A percentile compares a stretch with the other conserved stretches of the same genome.
Evolutionary conservation across 2,888 invertebrate species (phyloP).

Genomic region (Metopia argyrocephala): DNA sequence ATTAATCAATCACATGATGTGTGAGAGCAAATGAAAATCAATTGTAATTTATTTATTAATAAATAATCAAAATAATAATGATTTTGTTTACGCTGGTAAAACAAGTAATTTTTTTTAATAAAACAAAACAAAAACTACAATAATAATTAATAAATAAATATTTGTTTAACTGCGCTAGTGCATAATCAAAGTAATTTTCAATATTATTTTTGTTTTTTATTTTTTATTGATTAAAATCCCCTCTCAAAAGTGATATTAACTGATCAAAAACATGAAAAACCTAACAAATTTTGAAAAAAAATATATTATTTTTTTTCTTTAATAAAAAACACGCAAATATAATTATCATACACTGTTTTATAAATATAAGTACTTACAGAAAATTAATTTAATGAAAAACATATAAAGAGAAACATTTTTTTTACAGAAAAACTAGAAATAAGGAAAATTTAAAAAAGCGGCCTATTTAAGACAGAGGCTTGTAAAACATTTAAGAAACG

Average conservation of each 20-base stretch:
- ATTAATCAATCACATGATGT: slow-evolving; percentile 53
- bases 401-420: no score
- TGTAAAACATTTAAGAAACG: no score
- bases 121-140: slow-evolving; percentile 16
- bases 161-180: slow-evolving; percentile 34
- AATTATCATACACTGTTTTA: no score
- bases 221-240: slow-evolving; percentile 55
- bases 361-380: no score
- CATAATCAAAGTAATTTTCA: slow-evolving; percentile 58
- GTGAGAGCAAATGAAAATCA: slow-evolving; percentile 38
- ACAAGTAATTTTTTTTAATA: not conserved
- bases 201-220: slow-evolving; percentile 30
- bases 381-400: no score
- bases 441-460: not conserved
- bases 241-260: not conserved
- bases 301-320: not conserved
- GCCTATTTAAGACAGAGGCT: no score
- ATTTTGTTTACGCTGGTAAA: not conserved
- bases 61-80: not conserved
- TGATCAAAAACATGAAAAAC: slow-evolving; percentile 22
- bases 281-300: slow-evolving; percentile 2
- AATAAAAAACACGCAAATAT: no score
- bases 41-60: slow-evolving; percentile 33
- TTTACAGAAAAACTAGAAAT: not conserved
- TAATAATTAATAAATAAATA: slow-evolving; percentile 31